A percentile compares a stretch with the other conserved stretches of the same genome.
Conservation (phyloP, 2,888 invertebrate genomes). For the Bombyx huttoni region DNA sequence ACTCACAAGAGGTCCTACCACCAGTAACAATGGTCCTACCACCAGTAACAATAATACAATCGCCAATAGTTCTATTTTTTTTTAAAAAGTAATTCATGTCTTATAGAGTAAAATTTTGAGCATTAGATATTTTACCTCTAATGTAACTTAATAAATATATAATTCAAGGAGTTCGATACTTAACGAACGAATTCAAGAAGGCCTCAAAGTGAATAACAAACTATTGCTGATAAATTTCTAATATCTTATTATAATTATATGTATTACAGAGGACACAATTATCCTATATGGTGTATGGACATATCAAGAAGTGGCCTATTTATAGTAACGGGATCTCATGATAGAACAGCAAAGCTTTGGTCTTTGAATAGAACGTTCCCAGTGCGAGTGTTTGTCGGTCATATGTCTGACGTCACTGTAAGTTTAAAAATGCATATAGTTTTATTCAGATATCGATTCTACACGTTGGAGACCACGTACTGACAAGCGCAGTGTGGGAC, state of each 20-base stretch:
- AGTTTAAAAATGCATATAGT: constrained; percentile 22
- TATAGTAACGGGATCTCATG: constrained; percentile 85
- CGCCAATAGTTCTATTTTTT: too few species aligned
- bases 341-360: constrained; percentile 87
- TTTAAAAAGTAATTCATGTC: too few species aligned
- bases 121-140: too few species aligned
- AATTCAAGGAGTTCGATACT: too few species aligned
- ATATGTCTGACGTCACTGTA: constrained; percentile 90
- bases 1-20: too few species aligned
- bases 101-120: too few species aligned
- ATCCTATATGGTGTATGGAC: constrained; percentile 91
- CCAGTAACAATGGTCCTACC: too few species aligned
- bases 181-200: too few species aligned
- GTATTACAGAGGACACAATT: constrained; percentile 81
- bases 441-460: background rate
- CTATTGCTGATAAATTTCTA: background rate
- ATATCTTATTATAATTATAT: background rate
- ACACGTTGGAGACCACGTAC: too few species aligned
- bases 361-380: constrained; percentile 85
- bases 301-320: constrained; percentile 75
- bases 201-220: background rate
- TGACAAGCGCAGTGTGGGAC: too few species aligned
- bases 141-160: too few species aligned
- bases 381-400: constrained; percentile 88
- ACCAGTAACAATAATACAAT: too few species aligned